Conservation (phyloP, 2,797 vertebrate genomes). For the Erethizon dorsatum region DNA sequence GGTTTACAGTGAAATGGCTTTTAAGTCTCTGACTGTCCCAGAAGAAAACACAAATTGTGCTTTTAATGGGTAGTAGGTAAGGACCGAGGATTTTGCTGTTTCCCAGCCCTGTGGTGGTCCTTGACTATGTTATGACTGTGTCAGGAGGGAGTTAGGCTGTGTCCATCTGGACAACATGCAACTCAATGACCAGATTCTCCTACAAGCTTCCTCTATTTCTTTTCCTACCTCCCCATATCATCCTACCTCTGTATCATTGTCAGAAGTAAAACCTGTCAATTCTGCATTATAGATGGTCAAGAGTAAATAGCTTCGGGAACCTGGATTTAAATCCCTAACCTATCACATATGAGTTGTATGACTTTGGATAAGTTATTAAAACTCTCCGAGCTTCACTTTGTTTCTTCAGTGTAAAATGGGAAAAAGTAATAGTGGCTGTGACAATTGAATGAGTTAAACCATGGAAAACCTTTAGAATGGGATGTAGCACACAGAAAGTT, state of each 20-base stretch:
- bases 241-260: background rate
- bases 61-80: background rate
- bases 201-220: background rate
- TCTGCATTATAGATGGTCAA: background rate
- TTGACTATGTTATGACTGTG: background rate
- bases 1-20: background rate
- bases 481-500: background rate
- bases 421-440: background rate
- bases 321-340: background rate
- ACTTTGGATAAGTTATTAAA: background rate
- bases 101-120: background rate
- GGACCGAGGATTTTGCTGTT: background rate
- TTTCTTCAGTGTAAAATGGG: conserved; percentile 21
- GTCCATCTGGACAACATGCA: background rate
- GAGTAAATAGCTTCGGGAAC: background rate
- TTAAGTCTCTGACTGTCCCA: background rate
- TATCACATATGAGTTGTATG: background rate
- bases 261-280: conserved; percentile 6
- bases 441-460: conserved; percentile 17
- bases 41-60: background rate
- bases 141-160: background rate
- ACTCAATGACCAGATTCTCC: background rate
- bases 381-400: conserved; percentile 37
- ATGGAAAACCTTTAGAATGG: background rate
- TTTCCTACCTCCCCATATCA: background rate